Percentiles rank a stretch among this genome's conserved stretches.
Conservation (phyloP, 2,113 vertebrate species). For the Peromyscus maniculatus region DNA sequence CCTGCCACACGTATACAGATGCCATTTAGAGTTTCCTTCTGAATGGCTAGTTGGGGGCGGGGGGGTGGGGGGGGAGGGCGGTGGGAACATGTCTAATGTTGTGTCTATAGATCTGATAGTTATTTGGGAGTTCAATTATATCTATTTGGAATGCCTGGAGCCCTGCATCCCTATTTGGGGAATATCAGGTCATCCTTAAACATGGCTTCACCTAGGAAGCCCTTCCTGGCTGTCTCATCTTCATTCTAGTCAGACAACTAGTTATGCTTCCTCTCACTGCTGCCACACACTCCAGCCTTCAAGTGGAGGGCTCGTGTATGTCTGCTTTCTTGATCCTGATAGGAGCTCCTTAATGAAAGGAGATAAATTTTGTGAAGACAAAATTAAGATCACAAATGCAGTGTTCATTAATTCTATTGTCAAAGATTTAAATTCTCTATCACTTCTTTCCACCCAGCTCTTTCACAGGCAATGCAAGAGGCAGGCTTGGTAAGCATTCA, state of each 20-base stretch:
- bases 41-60: not conserved
- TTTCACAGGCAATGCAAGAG: slow-evolving; percentile 45
- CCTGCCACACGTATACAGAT: not conserved
- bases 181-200: slow-evolving; percentile 15
- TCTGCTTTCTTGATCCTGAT: slow-evolving; percentile 21
- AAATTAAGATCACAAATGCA: slow-evolving; percentile 33
- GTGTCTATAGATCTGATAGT: not conserved
- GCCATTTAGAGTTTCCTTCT: not conserved
- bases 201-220: not conserved
- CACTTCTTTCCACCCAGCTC: not conserved
- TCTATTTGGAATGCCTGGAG: not conserved
- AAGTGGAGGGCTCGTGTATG: not conserved
- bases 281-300: not conserved
- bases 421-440: slow-evolving; percentile 38
- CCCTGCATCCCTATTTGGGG: not conserved
- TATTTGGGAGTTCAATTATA: not conserved
- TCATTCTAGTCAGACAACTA: not conserved
- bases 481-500: slow-evolving; percentile 12
- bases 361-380: not conserved
- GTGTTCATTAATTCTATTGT: not conserved
- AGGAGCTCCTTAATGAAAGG: slow-evolving; percentile 28
- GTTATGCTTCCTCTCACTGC: not conserved
- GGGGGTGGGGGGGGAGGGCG: too few relatives aligned
- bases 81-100: not conserved
- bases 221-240: not conserved